Evolutionary conservation across 2,113 vertebrate genomes (phyloP).

Genomic region (western clawed frog (Xenopus tropicalis)): DNA sequence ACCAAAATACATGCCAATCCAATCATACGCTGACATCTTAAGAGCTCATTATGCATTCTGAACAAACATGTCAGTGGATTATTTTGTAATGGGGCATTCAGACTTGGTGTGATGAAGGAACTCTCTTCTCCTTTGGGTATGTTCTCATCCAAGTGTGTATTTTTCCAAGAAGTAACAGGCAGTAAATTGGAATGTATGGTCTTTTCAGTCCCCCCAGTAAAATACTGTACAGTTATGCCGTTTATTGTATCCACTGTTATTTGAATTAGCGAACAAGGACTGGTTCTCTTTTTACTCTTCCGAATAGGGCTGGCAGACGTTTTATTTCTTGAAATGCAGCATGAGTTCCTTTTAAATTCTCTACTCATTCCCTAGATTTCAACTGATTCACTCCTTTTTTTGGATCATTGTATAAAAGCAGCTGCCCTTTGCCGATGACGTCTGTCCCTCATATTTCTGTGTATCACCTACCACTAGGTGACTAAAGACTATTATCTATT

Average conservation of each 20-base stretch:
- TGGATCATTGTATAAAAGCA: too few species aligned
- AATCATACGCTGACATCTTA: slow-evolving; percentile 31
- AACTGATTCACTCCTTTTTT: too few species aligned
- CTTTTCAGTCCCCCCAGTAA: slow-evolving; percentile 9
- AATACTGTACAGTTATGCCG: slow-evolving; percentile 21
- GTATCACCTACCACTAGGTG: too few species aligned
- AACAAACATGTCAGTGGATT: slow-evolving; percentile 40
- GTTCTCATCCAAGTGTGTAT: slow-evolving; percentile 41
- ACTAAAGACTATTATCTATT: too few species aligned
- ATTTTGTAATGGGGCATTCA: slow-evolving; percentile 34
- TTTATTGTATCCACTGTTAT: slow-evolving; percentile 29
- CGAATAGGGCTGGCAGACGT: too few species aligned
- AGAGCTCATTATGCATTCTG: slow-evolving; percentile 19
- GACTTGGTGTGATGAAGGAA: slow-evolving; percentile 24
- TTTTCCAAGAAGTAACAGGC: slow-evolving; percentile 37
- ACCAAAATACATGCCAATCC: slow-evolving; percentile 39
- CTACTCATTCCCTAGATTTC: too few species aligned
- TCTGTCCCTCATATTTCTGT: background rate
- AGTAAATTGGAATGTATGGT: slow-evolving; percentile 34
- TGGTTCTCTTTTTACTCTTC: slow-evolving; percentile 8
- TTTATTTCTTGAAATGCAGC: too few species aligned
- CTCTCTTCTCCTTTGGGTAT: slow-evolving; percentile 33
- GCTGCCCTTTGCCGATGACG: too few species aligned
- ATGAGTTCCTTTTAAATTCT: too few species aligned
- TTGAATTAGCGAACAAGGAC: background rate